phyloP scores from a whole-genome alignment of 2,113 vertebrate species.

The Electrona antarctica region DNA sequence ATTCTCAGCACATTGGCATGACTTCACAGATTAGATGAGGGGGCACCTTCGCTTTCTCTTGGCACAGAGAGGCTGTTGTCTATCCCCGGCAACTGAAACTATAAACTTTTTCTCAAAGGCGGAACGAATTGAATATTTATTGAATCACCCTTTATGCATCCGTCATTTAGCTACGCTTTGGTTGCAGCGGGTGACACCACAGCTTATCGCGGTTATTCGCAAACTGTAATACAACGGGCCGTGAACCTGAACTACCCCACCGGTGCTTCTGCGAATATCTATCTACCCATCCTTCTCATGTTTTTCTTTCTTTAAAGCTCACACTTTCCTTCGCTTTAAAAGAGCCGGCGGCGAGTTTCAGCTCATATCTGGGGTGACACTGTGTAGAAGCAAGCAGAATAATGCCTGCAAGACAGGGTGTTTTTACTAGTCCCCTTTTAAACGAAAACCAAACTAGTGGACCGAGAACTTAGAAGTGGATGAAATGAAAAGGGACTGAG shows the following conservation, averaged over 20 bases:
- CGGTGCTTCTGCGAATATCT: neutral
- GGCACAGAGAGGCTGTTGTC: neutral
- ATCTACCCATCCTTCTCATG: neutral
- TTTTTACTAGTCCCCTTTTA: too few species aligned
- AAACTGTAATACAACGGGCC: neutral
- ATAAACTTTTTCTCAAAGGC: neutral
- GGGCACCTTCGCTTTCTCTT: neutral
- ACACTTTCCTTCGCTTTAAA: neutral
- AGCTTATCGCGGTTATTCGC: neutral
- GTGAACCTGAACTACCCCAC: neutral
- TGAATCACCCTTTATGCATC: neutral
- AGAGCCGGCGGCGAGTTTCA: neutral
- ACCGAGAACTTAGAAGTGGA: too few species aligned
- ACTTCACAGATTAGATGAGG: neutral
- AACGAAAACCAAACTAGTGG: too few species aligned
- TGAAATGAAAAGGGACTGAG: too few species aligned
- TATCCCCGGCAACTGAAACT: neutral
- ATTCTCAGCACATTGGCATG: neutral
- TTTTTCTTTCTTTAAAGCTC: neutral
- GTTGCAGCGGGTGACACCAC: constrained; percentile 3
- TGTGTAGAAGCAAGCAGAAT: too few species aligned
- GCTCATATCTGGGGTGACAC: too few species aligned
- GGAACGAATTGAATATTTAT: neutral
- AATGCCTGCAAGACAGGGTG: too few species aligned
- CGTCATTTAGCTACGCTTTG: neutral